These are phyloP conservation scores for Branchellion lobata DNA, from an alignment of 2,888 invertebrate species.

Conservation along the genomic window DNA sequence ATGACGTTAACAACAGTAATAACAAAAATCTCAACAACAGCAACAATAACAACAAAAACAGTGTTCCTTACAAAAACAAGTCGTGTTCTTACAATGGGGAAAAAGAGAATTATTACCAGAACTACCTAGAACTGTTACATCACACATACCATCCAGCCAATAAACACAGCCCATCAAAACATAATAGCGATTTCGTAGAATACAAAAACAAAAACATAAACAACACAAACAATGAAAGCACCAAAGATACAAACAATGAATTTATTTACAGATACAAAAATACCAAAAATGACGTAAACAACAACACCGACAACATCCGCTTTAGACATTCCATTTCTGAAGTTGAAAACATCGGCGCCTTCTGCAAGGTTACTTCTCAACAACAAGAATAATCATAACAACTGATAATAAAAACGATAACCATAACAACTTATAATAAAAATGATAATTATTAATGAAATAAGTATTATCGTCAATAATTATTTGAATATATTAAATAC, in stretches of 20 bases:
- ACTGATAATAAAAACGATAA: background rate
- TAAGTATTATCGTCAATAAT: too few relatives aligned
- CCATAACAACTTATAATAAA: too few relatives aligned
- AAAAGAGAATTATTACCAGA: background rate
- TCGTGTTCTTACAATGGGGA: background rate
- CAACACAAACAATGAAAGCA: background rate
- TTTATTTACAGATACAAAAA: background rate
- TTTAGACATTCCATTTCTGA: too few relatives aligned
- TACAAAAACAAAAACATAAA: background rate
- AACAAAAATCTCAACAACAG: background rate
- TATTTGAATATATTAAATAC: too few relatives aligned
- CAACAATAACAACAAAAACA: background rate
- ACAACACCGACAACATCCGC: background rate
- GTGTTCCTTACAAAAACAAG: background rate
- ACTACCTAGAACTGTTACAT: background rate
- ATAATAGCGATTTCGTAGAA: background rate
- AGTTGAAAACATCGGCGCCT: too few relatives aligned
- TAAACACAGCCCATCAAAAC: background rate
- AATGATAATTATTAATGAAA: too few relatives aligned
- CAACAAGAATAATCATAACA: background rate
- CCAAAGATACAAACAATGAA: background rate
- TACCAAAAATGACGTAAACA: background rate
- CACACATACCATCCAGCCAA: background rate
- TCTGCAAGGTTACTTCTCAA: too few relatives aligned
- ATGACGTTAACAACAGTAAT: background rate